Evolutionary conservation across 2,888 invertebrate species (phyloP).

Genomic region (Drosophila stalkeri): DNA sequence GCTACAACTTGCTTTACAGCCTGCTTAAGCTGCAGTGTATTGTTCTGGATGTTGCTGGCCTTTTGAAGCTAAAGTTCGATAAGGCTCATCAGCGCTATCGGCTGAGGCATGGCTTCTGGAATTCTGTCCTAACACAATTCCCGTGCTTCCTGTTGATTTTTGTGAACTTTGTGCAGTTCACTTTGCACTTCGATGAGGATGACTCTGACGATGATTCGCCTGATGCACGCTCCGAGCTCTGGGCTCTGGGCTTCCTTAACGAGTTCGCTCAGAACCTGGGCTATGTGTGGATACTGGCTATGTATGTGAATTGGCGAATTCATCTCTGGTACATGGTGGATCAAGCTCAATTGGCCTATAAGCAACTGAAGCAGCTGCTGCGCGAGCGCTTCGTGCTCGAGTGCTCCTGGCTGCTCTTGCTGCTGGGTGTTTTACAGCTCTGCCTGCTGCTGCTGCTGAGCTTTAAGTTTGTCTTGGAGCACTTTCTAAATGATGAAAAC

Average conservation of each 20-base stretch:
- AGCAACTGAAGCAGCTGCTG: conserved; percentile 14
- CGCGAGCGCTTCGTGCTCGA: conserved; percentile 3
- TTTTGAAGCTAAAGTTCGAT: conserved; percentile 41
- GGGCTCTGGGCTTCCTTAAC: not conserved
- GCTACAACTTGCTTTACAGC: conserved; percentile 31
- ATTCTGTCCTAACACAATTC: not conserved
- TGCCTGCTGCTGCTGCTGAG: conserved; percentile 20
- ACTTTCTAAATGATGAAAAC: not conserved
- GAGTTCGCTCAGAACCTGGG: not conserved
- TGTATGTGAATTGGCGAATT: not conserved
- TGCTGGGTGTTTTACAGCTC: conserved; percentile 20
- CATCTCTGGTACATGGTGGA: conserved; percentile 37
- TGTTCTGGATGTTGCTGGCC: conserved; percentile 33
- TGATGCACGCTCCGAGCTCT: not conserved
- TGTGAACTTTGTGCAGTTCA: not conserved
- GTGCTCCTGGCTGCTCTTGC: conserved; percentile 20
- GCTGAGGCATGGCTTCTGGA: not conserved
- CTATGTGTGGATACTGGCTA: conserved; percentile 8
- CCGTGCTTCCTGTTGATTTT: conserved; percentile 5
- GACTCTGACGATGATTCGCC: not conserved
- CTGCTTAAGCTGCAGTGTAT: conserved; percentile 25
- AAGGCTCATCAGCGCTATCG: conserved; percentile 25
- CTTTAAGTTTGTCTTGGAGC: conserved; percentile 10
- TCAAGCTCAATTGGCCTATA: conserved; percentile 32
- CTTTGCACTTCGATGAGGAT: not conserved